These are phyloP conservation scores for Crocallis elinguaria DNA, from an alignment of 2,888 invertebrate species.

Conservation along the genomic window DNA sequence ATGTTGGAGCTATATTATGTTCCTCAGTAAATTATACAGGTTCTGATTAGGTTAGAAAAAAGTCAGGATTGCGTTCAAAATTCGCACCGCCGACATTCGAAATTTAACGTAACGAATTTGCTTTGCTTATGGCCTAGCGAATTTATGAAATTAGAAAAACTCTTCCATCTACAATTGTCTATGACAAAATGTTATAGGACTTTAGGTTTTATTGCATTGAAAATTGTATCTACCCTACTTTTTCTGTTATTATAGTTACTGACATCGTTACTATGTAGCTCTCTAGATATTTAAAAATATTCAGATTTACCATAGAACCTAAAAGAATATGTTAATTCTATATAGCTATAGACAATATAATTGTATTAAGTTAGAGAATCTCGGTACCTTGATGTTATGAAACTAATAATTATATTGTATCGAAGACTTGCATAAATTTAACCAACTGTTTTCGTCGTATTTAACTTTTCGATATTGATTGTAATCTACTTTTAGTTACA, in stretches of 20 bases:
- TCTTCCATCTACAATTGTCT: conserved; percentile 24
- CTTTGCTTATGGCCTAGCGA: conserved; percentile 50
- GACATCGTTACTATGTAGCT: conserved; percentile 48
- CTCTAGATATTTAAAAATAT: conserved; percentile 52
- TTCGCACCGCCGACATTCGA: conserved; percentile 70
- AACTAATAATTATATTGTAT: conserved; percentile 34
- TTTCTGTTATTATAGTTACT: conserved; percentile 24
- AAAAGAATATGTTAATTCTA: conserved; percentile 59
- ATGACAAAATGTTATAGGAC: conserved; percentile 28
- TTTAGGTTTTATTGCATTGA: conserved; percentile 34
- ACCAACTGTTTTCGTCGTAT: conserved; percentile 55
- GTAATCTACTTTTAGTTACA: conserved; percentile 72
- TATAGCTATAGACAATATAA: conserved; percentile 52
- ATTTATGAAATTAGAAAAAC: conserved; percentile 7
- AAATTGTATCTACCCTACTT: conserved; percentile 35
- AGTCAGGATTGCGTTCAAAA: conserved; percentile 57
- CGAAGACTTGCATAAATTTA: conserved; percentile 38
- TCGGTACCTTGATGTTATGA: conserved; percentile 69
- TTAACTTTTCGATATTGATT: conserved; percentile 52
- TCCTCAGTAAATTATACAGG: conserved; percentile 84
- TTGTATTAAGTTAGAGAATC: conserved; percentile 66
- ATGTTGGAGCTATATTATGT: conserved; percentile 64
- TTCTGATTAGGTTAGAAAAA: conserved; percentile 84
- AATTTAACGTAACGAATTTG: conserved; percentile 62
- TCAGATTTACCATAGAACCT: conserved; percentile 55